phyloP scores from a whole-genome alignment of 2,797 vertebrate genomes.

The Hylomyscus alleni region DNA sequence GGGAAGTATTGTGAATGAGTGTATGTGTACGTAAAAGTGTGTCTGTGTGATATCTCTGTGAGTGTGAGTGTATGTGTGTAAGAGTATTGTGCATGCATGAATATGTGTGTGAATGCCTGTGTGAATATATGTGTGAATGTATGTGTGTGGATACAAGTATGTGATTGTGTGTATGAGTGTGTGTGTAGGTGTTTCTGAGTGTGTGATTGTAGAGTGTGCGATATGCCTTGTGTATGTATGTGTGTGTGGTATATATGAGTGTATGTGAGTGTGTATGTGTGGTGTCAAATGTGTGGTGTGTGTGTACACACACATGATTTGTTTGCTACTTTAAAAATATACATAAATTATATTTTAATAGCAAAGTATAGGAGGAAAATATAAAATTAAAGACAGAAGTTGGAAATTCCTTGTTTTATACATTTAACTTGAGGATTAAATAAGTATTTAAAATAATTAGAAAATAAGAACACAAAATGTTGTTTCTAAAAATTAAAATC shows the following conservation, averaged over 20 bases:
- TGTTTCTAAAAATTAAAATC: constrained; percentile 13
- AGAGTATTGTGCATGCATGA: neutral
- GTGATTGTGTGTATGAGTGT: neutral
- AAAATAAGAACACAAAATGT: constrained; percentile 29
- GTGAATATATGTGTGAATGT: neutral
- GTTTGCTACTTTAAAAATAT: neutral
- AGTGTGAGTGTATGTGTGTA: neutral
- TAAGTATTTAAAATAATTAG: constrained; percentile 27
- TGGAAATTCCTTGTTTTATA: neutral
- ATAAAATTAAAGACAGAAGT: neutral
- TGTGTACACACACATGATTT: neutral
- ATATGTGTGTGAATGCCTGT: neutral
- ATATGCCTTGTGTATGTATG: neutral
- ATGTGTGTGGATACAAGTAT: neutral
- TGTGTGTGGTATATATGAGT: neutral
- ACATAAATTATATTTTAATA: neutral
- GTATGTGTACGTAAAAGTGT: neutral
- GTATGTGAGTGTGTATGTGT: neutral
- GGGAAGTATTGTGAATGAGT: neutral
- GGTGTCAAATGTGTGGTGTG: neutral
- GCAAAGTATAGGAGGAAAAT: neutral
- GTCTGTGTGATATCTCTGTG: neutral
- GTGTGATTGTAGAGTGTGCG: neutral
- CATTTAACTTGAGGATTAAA: neutral
- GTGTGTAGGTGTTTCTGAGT: neutral